Evolutionary conservation across 1,140 invertebrate genomes (phyloP), one percentile per base, ranked within the genome.

Genomic region (Cydia fagiglandana): DNA sequence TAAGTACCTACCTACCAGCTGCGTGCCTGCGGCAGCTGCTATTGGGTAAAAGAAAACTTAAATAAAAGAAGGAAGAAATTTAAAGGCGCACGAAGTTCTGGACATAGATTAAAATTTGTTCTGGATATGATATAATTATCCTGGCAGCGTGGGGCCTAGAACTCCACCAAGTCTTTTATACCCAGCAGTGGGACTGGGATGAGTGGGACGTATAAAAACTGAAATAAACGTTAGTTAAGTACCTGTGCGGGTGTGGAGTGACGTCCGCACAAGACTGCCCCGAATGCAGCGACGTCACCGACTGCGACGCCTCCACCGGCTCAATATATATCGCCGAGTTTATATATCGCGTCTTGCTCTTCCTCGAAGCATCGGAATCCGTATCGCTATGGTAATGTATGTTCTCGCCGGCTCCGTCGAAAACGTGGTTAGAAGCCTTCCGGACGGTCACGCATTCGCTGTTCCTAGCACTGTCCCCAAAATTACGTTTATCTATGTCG

Each of bases 241-340:
- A 61, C 56, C 56, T 89, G 75, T 92, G 91, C 0, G 91, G 89
- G 61, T 92, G 91, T 0, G 91, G 90, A 7, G 91, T 93, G 13
- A 91, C 81, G 4, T 88, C 86, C 73, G 86, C 56, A 50, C 79
- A 86, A 0, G 88, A 88, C 5, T 78, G 80, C 70, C 90, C 88
- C 0, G 89, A 85, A 6, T 84, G 86, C 38, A 91, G 73, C 53
- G 90, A 91, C 6, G 86, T 91, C 76, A 86, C 87, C 2, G 91
- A 93, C 38, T 87, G 88, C 0, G 86, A 83, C 0, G 87, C 77
- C 73, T 92, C 90, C 0, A 91, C 84, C 20, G 84, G 84, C 73
- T 93, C 91, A 0, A 91, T 85, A 56, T 82, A 91, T 64, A 93
- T 93, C 12, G 91, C 91, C 1, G 91, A 88, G 75, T 93, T 93